Evolutionary conservation across 2,888 invertebrate genomes (phyloP), one percentile per base, ranked within the genome.

Genomic region (Leptopilina myrica): DNA sequence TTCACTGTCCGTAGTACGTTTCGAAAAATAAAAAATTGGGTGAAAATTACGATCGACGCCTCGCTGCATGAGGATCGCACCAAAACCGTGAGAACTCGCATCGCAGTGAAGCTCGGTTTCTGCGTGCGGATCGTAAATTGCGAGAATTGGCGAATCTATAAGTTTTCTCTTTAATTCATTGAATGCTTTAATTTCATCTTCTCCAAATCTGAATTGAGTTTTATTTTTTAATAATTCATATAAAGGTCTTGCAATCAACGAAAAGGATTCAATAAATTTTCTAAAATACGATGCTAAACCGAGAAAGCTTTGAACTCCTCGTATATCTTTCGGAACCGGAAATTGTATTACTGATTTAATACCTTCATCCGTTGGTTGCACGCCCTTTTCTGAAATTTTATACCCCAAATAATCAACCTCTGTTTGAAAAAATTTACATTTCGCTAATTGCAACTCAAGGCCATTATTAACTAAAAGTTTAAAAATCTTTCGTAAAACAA

Each of bases 21-120:
- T 85, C 40, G 87, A 87, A 83, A 87, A 89, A 78, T 87, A 87
- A 76, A 87, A 87, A 2, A 88, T 77, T 0, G 87, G 88, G 40
- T 89, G 87, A 59, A 88, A 81, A 62, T 80, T 79, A 8, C 77
- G 76, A 80, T 87, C 84, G 7, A 56, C n/a, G 64, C 88, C 84
- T 76, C 80, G 83, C 80, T 90, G 90, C 76, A 89, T 26, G 15
- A 89, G 80, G 20, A 89, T 87, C 0, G 86, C 85, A 0, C 88
- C 88, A 78, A 83, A 89, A 2, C 89, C 90, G 9, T 83, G 33
- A 6, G 84, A 67, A 80, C 87, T 87, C 14, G 56, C 56, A 12
- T 56, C 89, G 56, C 86, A 87, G 76, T 90, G 89, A 43, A 89
- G 78, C 79, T 90, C 88, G 12, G 89, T 90, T 69, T 86, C 85